These are phyloP conservation scores for Nyctibius bracteatus DNA, from an alignment of 2,113 vertebrate species.

Conservation along the genomic window DNA sequence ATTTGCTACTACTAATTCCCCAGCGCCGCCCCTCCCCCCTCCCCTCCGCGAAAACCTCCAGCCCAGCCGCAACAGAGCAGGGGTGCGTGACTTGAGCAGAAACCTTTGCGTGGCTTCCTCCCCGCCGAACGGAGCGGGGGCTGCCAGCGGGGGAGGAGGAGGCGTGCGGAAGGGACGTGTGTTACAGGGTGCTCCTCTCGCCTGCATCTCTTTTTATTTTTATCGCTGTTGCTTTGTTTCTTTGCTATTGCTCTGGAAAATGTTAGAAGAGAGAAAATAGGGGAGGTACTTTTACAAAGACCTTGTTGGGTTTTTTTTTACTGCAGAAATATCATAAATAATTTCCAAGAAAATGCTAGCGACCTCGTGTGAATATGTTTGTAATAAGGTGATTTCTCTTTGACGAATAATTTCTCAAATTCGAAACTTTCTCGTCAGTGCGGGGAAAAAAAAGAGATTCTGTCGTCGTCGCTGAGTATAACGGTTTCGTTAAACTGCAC, in stretches of 20 bases:
- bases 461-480: neutral
- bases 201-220: neutral
- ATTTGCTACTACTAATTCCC: neutral
- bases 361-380: neutral
- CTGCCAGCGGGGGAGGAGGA: neutral
- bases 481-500: neutral
- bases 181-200: neutral
- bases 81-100: conserved; percentile 17
- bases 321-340: neutral
- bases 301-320: neutral
- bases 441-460: neutral
- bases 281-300: neutral
- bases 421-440: neutral
- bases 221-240: neutral
- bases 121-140: neutral
- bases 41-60: neutral
- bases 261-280: neutral
- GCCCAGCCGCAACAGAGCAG: neutral
- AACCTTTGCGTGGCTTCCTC: conserved; percentile 14
- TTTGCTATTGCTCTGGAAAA: neutral
- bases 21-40: neutral
- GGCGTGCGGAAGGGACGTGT: neutral
- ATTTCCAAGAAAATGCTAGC: neutral
- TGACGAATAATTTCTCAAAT: neutral
- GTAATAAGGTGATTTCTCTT: neutral